Base-by-base conservation (phyloP, 2,113 vertebrate genomes). In the Zootoca vivipara region DNA sequence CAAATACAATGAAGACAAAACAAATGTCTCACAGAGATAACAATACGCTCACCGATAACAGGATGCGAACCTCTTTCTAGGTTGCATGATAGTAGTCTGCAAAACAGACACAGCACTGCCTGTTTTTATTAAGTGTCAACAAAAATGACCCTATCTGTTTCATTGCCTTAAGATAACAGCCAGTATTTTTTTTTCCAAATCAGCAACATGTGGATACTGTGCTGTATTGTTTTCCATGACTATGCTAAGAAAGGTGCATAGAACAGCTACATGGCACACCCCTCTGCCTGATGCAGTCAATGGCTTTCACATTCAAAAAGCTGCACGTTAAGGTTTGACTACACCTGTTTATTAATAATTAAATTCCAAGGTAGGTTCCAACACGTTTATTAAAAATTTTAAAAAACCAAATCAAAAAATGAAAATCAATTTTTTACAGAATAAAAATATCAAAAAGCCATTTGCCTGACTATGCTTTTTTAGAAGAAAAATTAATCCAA, bases 21-120 rank as follows among this genome's bases (percentile, higher is more conserved):
- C 35, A 78, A 88, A 77, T 70, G 3, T 42, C 86, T 72, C 89
- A 58, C 38, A 90, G 38, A 82, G 1, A 70, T 30, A 85, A 56
- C 7, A 78, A 30, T 35, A 4, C 26, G 0, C 0, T 73, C 26
- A 64, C 16, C 12, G 80, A 84, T 58, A 22, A 33, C 24, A 79
- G 2, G 52, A 79, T 52, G 78, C 86, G 62, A 52, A n/a, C 69
- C 74, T 28, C 24, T 52, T 83, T 74, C 77, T 80, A 30, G 79
- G 89, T n/a, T 72, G 13, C 24, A 77, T 67, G 52, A 22, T 52
- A 65, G 58, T 38, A 26, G 35, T 89, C 64, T 74, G 58, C 35
- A 82, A 85, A 26, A 78, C 9, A 84, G 89, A 85, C 18, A 4
- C 0, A 0, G 0, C 9, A 40, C 26, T 5, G 73, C 26, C 38